Conservation (phyloP, 2,888 invertebrate species). For the Ischnura elegans region DNA sequence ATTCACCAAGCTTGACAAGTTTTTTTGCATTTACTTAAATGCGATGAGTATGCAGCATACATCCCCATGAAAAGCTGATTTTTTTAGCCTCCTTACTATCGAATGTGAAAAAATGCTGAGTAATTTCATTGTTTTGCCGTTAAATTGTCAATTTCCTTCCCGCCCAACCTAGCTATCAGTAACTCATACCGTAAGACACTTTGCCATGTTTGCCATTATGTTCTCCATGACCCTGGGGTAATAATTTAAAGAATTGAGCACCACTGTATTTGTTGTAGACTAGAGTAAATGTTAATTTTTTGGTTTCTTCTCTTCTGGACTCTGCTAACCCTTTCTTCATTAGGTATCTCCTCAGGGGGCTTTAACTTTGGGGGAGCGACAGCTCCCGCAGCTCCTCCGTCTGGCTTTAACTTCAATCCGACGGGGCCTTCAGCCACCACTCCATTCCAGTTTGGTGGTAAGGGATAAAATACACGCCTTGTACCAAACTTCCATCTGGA, state of each 20-base stretch:
- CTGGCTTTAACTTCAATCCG: slow-evolving; percentile 65
- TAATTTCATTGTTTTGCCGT: not conserved
- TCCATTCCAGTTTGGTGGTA: slow-evolving; percentile 67
- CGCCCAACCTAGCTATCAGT: too few relatives aligned
- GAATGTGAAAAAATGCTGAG: too few relatives aligned
- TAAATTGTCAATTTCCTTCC: not conserved
- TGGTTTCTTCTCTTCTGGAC: slow-evolving; percentile 34
- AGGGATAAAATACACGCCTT: slow-evolving; percentile 43
- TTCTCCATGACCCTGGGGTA: not conserved
- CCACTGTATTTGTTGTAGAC: slow-evolving; percentile 8
- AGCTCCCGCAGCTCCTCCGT: slow-evolving; percentile 38
- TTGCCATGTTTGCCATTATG: not conserved
- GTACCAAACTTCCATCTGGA: slow-evolving; percentile 24
- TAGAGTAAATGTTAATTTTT: not conserved
- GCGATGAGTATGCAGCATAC: too few relatives aligned
- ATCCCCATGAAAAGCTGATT: too few relatives aligned
- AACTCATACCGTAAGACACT: not conserved
- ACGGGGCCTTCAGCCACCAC: slow-evolving; percentile 57
- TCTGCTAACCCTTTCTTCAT: slow-evolving; percentile 58
- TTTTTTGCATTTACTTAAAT: too few relatives aligned
- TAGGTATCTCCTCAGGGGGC: slow-evolving; percentile 61
- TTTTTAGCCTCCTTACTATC: too few relatives aligned
- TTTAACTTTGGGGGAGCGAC: slow-evolving; percentile 50
- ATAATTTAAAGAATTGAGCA: not conserved
- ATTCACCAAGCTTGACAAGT: too few relatives aligned